A percentile compares a stretch with the other conserved stretches of the same genome.
Conservation (phyloP, 2,797 vertebrate species). For the Rachycentron canadum region DNA sequence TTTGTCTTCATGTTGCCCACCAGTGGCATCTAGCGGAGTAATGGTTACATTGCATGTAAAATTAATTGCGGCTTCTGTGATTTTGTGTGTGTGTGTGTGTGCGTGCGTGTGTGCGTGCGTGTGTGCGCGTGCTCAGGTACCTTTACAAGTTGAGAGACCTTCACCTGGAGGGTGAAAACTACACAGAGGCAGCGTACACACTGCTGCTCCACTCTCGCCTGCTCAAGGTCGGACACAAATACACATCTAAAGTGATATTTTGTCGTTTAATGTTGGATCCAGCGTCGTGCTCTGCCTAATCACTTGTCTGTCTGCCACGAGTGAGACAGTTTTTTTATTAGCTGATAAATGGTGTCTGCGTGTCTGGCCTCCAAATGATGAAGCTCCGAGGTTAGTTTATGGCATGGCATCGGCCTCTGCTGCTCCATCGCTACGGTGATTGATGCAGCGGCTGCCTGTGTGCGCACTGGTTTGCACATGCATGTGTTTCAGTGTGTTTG, state of each 20-base stretch:
- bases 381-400: conserved; percentile 66
- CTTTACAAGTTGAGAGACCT: conserved; percentile 97
- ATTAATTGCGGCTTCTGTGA: conserved; percentile 7
- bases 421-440: conserved; percentile 59
- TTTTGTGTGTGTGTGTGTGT: conserved; percentile 2
- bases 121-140: conserved; percentile 84
- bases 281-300: conserved; percentile 45
- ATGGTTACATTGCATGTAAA: conserved; percentile 30
- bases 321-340: conserved; percentile 50
- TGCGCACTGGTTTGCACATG: too few relatives aligned
- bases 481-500: conserved; percentile 43
- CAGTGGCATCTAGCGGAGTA: conserved; percentile 81
- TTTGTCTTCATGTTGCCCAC: conserved; percentile 59
- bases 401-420: conserved; percentile 25
- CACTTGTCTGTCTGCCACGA: conserved; percentile 39
- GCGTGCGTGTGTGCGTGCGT: conserved; percentile 14
- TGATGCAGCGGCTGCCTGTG: conserved; percentile 36
- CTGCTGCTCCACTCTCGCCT: conserved; percentile 95
- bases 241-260: conserved; percentile 19
- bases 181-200: conserved; percentile 96
- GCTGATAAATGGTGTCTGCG: conserved; percentile 62
- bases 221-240: conserved; percentile 88
- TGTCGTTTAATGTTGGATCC: conserved; percentile 19
- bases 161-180: conserved; percentile 97
- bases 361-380: conserved; percentile 59